A percentile compares a stretch with the other conserved stretches of the same genome.
phyloP scores from a whole-genome alignment of 1,140 invertebrate species.

The Antheraea mylitta region DNA sequence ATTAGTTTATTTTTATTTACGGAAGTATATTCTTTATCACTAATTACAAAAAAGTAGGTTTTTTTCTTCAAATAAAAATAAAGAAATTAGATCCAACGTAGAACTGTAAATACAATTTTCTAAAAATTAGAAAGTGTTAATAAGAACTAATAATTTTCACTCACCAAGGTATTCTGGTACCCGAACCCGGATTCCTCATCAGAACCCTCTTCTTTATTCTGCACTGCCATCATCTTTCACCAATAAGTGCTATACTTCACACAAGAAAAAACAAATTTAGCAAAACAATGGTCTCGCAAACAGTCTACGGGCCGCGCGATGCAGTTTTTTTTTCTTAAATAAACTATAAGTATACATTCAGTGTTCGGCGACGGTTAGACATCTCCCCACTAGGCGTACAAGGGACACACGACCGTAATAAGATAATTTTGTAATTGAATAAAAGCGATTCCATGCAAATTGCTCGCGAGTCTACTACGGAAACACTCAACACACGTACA shows the following conservation, averaged over 20 bases:
- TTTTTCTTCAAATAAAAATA: too few relatives aligned
- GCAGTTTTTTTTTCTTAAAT: constrained; percentile 36
- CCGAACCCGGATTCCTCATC: constrained; percentile 84
- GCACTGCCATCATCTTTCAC: constrained; percentile 55
- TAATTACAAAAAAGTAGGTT: too few relatives aligned
- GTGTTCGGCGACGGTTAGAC: constrained; percentile 40
- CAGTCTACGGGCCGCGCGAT: constrained; percentile 20
- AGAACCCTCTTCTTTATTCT: constrained; percentile 67
- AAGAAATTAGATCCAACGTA: background rate
- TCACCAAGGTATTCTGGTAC: constrained; percentile 90
- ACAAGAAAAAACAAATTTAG: constrained; percentile 46
- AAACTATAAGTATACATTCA: constrained; percentile 30
- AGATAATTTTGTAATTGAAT: constrained; percentile 68
- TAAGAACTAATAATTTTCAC: constrained; percentile 44
- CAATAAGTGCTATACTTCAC: constrained; percentile 33
- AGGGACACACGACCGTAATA: constrained; percentile 37
- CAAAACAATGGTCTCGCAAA: constrained; percentile 37
- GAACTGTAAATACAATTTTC: constrained; percentile 20
- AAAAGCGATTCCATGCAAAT: constrained; percentile 70
- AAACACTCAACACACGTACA: constrained; percentile 52
- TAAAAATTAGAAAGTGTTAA: constrained; percentile 56
- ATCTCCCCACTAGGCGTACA: constrained; percentile 36
- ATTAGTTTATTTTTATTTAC: too few relatives aligned
- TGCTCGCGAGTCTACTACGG: constrained; percentile 44
- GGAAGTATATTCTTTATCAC: too few relatives aligned